phyloP scores from a whole-genome alignment of 2,797 vertebrate species.

The Aulostomus chinensis region DNA sequence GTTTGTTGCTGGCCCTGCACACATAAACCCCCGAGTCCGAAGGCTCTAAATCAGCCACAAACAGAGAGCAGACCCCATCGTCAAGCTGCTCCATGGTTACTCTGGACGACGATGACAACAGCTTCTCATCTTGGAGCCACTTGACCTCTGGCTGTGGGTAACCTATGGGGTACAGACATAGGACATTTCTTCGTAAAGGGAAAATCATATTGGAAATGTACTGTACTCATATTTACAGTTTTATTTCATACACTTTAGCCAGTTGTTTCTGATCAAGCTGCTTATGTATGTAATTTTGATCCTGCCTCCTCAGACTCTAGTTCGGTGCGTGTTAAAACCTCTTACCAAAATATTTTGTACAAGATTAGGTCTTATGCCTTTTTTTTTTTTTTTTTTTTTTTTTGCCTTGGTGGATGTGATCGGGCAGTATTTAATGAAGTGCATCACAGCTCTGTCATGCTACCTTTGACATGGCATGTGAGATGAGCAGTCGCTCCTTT shows the following conservation, averaged over 20 bases:
- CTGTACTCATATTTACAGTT: too few relatives aligned
- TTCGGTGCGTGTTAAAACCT: too few relatives aligned
- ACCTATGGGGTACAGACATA: slow-evolving; percentile 70
- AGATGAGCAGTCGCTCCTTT: slow-evolving; percentile 66
- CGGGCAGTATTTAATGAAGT: slow-evolving; percentile 18
- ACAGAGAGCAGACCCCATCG: slow-evolving; percentile 76
- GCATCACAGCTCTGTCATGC: slow-evolving; percentile 5
- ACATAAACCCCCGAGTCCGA: slow-evolving; percentile 78
- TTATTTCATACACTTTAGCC: too few relatives aligned
- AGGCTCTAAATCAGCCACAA: slow-evolving; percentile 59
- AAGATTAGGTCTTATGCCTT: neutral
- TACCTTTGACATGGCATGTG: slow-evolving; percentile 78
- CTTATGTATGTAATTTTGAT: too few relatives aligned
- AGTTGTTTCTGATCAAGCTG: too few relatives aligned
- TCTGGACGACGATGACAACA: slow-evolving; percentile 51
- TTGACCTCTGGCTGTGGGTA: slow-evolving; percentile 79
- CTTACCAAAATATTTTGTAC: neutral
- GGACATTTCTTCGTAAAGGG: too few relatives aligned
- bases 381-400: neutral
- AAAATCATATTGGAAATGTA: too few relatives aligned
- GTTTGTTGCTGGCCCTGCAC: slow-evolving; percentile 72
- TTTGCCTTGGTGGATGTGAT: neutral
- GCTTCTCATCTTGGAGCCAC: slow-evolving; percentile 74
- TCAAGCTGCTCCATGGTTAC: slow-evolving; percentile 58
- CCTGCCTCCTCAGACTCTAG: too few relatives aligned